Evolutionary conservation across 2,113 vertebrate genomes (phyloP).

Genomic region (Egretta garzetta): DNA sequence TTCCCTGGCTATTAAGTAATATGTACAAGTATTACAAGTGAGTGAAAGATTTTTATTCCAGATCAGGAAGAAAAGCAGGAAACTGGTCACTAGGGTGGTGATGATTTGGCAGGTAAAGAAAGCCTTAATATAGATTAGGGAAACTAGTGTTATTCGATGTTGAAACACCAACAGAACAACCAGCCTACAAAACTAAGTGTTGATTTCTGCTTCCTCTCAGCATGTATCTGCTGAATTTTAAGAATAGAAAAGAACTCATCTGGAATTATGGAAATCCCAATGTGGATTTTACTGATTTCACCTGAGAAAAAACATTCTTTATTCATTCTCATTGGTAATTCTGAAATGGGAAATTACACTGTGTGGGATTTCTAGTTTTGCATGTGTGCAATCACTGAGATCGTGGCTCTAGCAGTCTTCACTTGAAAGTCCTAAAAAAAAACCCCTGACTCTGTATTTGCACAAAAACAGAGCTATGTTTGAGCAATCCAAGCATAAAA

Average conservation of each 20-base stretch:
- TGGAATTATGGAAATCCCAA: background rate
- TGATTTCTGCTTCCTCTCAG: background rate
- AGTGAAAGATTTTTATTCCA: background rate
- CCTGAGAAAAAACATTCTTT: background rate
- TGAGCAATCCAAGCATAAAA: background rate
- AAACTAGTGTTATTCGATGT: background rate
- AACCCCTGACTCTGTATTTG: background rate
- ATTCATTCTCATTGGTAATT: background rate
- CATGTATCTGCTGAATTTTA: background rate
- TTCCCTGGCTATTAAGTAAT: background rate
- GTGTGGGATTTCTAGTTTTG: background rate
- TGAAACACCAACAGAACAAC: background rate
- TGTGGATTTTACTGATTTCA: background rate
- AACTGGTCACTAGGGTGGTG: background rate
- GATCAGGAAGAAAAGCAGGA: background rate
- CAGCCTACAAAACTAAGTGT: background rate
- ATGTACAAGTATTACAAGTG: background rate
- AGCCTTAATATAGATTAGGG: background rate
- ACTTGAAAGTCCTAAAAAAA: background rate
- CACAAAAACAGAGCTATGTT: background rate
- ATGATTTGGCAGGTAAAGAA: background rate
- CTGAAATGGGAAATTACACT: background rate
- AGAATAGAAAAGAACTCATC: background rate
- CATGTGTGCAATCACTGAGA: background rate
- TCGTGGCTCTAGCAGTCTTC: background rate